Base-by-base conservation (phyloP, 2,888 invertebrate genomes). In the Clusia tigrina region DNA sequence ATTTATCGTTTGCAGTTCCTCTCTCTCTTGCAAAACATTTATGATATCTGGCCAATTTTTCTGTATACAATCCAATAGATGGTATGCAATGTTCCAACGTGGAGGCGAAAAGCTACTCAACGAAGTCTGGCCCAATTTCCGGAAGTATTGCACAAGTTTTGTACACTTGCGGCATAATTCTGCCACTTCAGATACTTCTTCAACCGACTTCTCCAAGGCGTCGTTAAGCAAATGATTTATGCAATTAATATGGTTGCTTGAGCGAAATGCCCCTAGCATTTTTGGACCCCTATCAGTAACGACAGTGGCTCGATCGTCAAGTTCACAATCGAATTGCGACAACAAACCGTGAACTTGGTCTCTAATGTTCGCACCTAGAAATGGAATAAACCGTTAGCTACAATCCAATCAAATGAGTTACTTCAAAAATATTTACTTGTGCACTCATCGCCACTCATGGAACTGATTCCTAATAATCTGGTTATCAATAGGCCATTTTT, bases 251-350 rank as follows among this genome's bases (percentile, higher is more conserved):
- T 38, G 37, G 24, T 38, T 24, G 51, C n/a, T 37, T 38, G 17
- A 38, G 46, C 24, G 60, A 60, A 60, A 60, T 20, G 46, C 54
- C n/a, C 10, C n/a, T n/a, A n/a, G n/a, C n/a, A n/a, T n/a, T n/a
- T n/a, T n/a, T n/a, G n/a, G n/a, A n/a, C n/a, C n/a, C n/a, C 51
- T 48, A 51, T 58, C 58, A 46, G 58, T 58, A n/a, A 58, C 48
- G 51, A 51, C 46, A 22, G 46, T 20, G 42, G 26, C 52, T 22
- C 37, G 20, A 5, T 52, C 52, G 38, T 59, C 51, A 5, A 59
- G 51, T n/a, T 59, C 17, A 22, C 48, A 26, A 32, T 52, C 22
- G 52, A 59, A 59, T 20, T 48, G n/a, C 2, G 25, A 51, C 22
- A 42, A 18, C 9, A 60, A 20, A 10, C 26, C 42, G 46, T 46